Evolutionary conservation across 2,888 invertebrate species (phyloP).

Genomic region (Eristalis intricaria): DNA sequence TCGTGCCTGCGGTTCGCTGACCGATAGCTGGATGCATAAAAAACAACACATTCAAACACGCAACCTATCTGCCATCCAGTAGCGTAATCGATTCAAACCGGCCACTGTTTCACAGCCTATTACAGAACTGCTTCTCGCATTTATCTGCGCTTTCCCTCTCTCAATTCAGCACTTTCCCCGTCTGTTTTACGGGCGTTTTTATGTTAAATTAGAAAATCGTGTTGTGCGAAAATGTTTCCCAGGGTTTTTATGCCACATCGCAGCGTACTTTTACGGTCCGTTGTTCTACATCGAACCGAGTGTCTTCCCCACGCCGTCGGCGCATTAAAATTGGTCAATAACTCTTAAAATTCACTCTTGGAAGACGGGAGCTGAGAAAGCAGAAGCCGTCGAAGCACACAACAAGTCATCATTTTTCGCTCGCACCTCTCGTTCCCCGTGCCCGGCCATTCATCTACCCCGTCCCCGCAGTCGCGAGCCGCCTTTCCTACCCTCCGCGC

Average conservation of each 20-base stretch:
- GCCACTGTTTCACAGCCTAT: neutral
- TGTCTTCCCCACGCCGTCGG: neutral
- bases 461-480: neutral
- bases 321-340: neutral
- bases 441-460: neutral
- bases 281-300: neutral
- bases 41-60: no score
- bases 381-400: neutral
- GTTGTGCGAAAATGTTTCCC: neutral
- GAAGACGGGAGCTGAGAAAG: neutral
- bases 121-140: neutral
- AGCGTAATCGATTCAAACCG: neutral
- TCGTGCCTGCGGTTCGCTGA: no score
- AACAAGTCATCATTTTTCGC: neutral
- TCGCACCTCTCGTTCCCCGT: neutral
- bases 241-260: neutral
- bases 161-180: neutral
- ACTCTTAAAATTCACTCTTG: neutral
- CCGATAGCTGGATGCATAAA: no score
- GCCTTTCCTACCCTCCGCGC: neutral
- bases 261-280: neutral
- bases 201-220: constrained; percentile 1
- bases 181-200: neutral
- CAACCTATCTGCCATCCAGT: neutral
- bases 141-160: neutral